Percentiles rank a stretch among this genome's conserved stretches.
phyloP scores from a whole-genome alignment of 1,140 invertebrate genomes.

The Brachionus paranguensis region DNA sequence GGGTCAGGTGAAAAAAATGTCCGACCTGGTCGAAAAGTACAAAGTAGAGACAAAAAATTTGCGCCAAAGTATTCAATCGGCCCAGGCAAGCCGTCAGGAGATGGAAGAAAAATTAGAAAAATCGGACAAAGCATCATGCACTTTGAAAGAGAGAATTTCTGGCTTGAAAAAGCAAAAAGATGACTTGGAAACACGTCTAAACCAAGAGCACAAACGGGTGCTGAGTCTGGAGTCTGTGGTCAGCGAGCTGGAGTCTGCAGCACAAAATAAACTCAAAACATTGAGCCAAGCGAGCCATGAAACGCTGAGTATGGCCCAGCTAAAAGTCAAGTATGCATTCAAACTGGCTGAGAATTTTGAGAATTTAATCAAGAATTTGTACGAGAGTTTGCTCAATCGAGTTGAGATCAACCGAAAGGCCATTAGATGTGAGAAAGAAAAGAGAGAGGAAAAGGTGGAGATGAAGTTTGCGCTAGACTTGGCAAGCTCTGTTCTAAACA shows the following conservation, averaged over 20 bases:
- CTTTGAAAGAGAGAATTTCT: not conserved
- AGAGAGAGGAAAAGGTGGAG: not conserved
- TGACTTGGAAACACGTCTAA: not conserved
- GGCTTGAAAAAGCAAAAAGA: not conserved
- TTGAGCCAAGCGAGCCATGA: not conserved
- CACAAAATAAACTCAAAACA: not conserved
- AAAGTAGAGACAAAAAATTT: not conserved
- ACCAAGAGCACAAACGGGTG: not conserved
- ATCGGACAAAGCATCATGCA: not conserved
- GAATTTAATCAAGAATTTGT: conserved; percentile 2
- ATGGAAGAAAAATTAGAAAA: not conserved
- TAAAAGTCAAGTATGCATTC: not conserved
- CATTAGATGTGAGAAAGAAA: not conserved
- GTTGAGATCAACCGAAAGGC: not conserved
- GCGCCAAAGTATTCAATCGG: not conserved
- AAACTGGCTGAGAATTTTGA: not conserved
- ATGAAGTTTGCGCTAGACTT: not conserved
- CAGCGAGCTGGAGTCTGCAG: not conserved
- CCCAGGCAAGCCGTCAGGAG: not conserved
- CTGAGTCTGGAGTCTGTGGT: not conserved
- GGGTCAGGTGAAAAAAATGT: not conserved
- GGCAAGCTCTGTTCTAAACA: not conserved
- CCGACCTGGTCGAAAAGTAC: not conserved
- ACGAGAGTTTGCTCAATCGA: not conserved
- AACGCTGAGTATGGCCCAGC: not conserved